phyloP scores from a whole-genome alignment of 2,113 vertebrate genomes.

The Anarhynchus alexandrinus region DNA sequence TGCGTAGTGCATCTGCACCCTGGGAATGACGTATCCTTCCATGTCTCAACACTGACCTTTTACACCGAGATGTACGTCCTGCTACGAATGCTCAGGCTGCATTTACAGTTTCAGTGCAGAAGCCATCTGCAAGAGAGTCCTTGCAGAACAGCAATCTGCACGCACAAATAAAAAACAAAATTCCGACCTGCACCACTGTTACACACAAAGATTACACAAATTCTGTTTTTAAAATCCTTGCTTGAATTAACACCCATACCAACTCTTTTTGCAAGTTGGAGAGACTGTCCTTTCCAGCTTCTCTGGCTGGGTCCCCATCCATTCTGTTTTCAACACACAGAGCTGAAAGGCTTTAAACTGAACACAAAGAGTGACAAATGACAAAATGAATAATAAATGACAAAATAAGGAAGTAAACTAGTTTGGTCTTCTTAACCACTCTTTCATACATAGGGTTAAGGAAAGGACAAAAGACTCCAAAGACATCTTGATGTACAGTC shows the following conservation, averaged over 20 bases:
- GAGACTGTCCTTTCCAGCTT: neutral
- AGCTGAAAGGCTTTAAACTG: neutral
- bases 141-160: neutral
- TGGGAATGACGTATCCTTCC: neutral
- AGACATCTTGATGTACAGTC: neutral
- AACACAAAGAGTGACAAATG: rapidly evolving
- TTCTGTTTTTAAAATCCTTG: neutral
- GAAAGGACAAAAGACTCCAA: neutral
- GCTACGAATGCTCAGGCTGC: neutral
- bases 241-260: neutral
- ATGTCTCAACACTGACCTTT: neutral
- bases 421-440: neutral
- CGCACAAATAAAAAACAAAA: neutral
- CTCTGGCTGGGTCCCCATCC: neutral
- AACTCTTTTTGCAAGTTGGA: neutral
- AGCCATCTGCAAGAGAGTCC: neutral
- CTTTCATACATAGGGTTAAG: neutral
- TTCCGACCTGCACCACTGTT: neutral
- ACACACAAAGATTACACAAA: neutral
- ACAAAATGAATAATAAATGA: neutral
- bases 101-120: neutral
- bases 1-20: neutral
- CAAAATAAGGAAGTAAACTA: neutral
- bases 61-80: rapidly evolving
- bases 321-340: neutral